Percentiles rank a stretch among this genome's conserved stretches.
Conservation (phyloP, 2,113 vertebrate species). For the Cepphus grylle region DNA sequence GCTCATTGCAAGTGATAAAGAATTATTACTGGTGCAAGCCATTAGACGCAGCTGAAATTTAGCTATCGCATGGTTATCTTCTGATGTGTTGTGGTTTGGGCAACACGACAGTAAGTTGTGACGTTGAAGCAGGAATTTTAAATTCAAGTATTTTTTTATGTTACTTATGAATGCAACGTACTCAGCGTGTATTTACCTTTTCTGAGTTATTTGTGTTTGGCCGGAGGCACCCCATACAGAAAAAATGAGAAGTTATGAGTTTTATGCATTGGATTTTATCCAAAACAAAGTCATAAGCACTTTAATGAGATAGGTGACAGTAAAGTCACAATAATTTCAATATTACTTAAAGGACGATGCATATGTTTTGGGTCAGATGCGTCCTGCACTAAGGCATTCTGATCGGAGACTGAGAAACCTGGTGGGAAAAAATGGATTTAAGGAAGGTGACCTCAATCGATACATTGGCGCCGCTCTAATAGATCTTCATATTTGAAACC, state of each 20-base stretch:
- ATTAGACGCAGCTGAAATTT: background rate
- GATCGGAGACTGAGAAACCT: background rate
- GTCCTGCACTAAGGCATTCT: background rate
- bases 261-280: background rate
- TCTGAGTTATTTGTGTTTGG: background rate
- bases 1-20: background rate
- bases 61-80: background rate
- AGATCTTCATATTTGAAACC: background rate
- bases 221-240: background rate
- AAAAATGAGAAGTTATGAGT: background rate
- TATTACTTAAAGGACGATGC: background rate
- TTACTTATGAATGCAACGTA: background rate
- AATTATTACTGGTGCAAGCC: background rate
- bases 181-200: background rate
- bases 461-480: fast-evolving
- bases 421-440: background rate
- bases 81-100: too few relatives aligned
- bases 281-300: background rate
- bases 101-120: background rate
- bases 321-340: background rate
- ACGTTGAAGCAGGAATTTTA: background rate
- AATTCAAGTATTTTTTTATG: background rate
- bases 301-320: background rate
- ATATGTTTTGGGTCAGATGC: background rate
- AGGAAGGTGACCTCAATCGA: background rate